Conservation (phyloP, 2,113 vertebrate species). For the Cygnus buccinator region DNA sequence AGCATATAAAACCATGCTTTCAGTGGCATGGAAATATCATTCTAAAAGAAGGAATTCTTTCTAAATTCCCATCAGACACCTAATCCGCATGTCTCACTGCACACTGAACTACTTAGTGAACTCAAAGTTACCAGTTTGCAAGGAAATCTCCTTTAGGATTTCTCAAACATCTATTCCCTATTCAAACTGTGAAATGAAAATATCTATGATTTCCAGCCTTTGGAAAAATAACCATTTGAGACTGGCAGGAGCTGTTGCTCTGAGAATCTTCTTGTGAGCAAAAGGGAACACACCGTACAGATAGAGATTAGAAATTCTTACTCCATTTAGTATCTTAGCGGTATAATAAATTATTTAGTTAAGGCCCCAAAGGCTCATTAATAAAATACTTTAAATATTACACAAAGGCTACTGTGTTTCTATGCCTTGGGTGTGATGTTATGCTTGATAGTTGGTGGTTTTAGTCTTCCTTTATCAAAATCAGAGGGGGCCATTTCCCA, state of each 20-base stretch:
- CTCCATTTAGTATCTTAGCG: background rate
- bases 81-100: background rate
- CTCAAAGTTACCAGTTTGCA: background rate
- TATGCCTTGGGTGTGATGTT: background rate
- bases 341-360: background rate
- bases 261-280: background rate
- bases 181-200: background rate
- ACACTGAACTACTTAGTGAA: background rate
- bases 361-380: background rate
- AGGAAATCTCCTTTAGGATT: background rate
- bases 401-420: background rate
- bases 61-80: background rate
- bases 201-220: background rate
- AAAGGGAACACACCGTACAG: background rate
- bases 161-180: background rate
- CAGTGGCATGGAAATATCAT: background rate
- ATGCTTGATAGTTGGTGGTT: background rate
- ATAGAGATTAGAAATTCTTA: accelerated
- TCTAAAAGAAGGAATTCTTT: background rate
- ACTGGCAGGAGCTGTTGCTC: background rate
- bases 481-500: background rate
- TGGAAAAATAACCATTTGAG: background rate
- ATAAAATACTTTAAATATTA: background rate
- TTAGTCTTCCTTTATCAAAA: background rate
- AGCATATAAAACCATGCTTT: background rate